These are phyloP conservation scores for Manduca sexta DNA, from an alignment of 1,140 invertebrate species.

Conservation along the genomic window DNA sequence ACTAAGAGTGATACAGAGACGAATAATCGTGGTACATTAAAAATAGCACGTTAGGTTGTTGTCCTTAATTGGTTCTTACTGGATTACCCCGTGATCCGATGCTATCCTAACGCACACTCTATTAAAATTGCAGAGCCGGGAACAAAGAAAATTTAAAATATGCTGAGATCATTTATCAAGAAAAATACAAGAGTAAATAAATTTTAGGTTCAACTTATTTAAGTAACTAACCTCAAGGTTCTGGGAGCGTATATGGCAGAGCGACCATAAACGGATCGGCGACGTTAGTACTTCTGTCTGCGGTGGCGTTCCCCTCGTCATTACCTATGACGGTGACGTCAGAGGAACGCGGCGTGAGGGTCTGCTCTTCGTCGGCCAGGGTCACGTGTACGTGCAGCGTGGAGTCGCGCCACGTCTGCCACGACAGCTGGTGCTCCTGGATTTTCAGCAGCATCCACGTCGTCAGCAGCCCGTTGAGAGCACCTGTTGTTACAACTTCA, in stretches of 20 bases:
- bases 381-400: constrained; percentile 56
- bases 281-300: constrained; percentile 46
- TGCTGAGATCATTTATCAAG: no score
- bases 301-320: constrained; percentile 12
- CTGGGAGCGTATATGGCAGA: constrained; percentile 31
- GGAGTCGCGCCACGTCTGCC: constrained; percentile 62
- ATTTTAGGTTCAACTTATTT: no score
- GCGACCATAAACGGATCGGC: constrained; percentile 50
- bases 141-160: no score
- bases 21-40: no score
- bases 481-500: constrained; percentile 27
- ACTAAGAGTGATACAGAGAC: no score
- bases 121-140: no score
- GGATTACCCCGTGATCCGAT: no score
- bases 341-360: constrained; percentile 19
- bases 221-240: constrained; percentile 16
- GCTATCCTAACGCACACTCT: no score
- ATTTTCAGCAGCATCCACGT: constrained; percentile 67
- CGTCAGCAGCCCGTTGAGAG: constrained; percentile 58
- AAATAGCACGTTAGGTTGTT: no score
- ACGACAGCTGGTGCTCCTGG: constrained; percentile 62
- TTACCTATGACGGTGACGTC: constrained; percentile 23
- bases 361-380: constrained; percentile 31
- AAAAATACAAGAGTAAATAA: no score
- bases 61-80: no score